Evolutionary conservation across 2,113 vertebrate species (phyloP).

Genomic region (Tychaedon coryphoeus): DNA sequence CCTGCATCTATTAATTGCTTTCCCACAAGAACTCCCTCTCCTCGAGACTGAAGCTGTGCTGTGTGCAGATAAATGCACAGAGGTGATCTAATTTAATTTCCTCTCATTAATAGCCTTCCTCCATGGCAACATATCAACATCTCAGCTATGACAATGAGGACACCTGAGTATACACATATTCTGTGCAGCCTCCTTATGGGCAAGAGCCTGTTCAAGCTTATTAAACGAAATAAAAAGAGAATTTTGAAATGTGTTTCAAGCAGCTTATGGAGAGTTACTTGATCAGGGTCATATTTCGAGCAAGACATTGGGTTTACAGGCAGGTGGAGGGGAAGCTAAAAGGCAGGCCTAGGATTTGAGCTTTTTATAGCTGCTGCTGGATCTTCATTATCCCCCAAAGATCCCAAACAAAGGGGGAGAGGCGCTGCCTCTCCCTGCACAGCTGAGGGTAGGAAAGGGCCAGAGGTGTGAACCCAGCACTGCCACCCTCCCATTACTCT

Average conservation of each 20-base stretch:
- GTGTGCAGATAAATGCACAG: conserved; percentile 47
- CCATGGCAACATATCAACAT: conserved; percentile 71
- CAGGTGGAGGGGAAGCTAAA: not conserved
- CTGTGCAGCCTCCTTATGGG: not conserved
- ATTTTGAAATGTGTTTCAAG: not conserved
- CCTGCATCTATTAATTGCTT: conserved; percentile 69
- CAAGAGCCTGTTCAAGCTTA: not conserved
- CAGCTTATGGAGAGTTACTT: not conserved
- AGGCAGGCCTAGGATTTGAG: not conserved
- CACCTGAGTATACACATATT: conserved; percentile 51
- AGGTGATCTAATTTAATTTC: conserved; percentile 71
- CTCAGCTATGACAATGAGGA: conserved; percentile 57
- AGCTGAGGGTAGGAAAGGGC: not conserved
- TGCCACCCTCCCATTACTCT: conserved; percentile 55
- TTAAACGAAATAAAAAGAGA: conserved; percentile 2
- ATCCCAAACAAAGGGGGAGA: not conserved
- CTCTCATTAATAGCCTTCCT: conserved; percentile 65
- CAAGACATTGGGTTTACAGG: not conserved
- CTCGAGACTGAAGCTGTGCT: conserved; percentile 37
- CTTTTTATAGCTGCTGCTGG: not conserved
- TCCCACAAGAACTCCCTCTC: conserved; percentile 60
- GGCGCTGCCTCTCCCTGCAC: not conserved
- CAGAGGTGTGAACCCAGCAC: conserved; percentile 45
- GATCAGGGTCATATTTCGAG: not conserved
- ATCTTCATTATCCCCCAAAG: not conserved